Conservation (phyloP, 2,113 vertebrate species). For the zebrafish (Danio rerio) region GRCz12tu NC_133200.1:19227001-19227500, state of each 20-base stretch:
- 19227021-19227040: not conserved
- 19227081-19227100: not conserved
- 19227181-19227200: not conserved
- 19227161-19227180: not conserved
- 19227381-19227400: no score
- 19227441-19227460: not conserved
- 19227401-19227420: no score
- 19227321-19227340: not conserved
- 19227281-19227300: constrained; percentile 1
- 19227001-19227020: not conserved
- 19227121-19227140: not conserved
- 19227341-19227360: not conserved
- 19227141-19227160: constrained; percentile 1
- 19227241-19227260: not conserved
- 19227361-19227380: no score
- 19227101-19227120: no score
- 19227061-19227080: not conserved
- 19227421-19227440: no score
- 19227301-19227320: not conserved
- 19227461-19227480: not conserved
- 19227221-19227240: not conserved
- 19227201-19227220: not conserved
- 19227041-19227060: not conserved
- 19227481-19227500: not conserved
- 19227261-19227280: not conserved